Evolutionary conservation across 1,140 invertebrate species (phyloP), one percentile per base, ranked within the genome.

Genomic region (Cardiocondyla obscurior): DNA sequence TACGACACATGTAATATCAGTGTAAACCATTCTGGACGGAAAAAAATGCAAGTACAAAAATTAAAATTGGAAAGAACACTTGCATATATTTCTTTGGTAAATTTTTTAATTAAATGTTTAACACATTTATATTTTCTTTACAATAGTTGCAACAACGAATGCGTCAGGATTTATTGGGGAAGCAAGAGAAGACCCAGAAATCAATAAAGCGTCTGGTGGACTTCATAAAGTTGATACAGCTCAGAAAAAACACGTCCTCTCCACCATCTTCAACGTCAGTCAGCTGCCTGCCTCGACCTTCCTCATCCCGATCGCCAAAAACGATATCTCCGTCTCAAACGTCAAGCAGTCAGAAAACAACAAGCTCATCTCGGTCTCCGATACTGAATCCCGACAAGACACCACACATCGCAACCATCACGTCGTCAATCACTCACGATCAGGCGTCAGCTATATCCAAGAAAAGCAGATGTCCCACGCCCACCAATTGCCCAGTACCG

Each of bases 181-280:
- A 94, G 28, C 92, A 94, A 89, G 93, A 94, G 88, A 93, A 90
- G 86, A 94, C 92, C 5, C 93, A 93, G 89, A 93, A 74, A 46
- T 94, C 93, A 44, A 94, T 94, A 90, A 94, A 93, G 19, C 92
- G 93, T 4, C 88, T 94, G 44, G 89, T 92, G 91, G 93, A 94
- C 70, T 94, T 94, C 84, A 93, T 94, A 90, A 94, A 91, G 58
- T 62, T 90, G 90, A 93, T 94, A 85, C 93, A 94, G 58, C 84
- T 84, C 42, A 89, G 58, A 88, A 85, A 72, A 84, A 83, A 44
- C 73, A 58, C 69, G 83, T 89, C 90, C 74, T 91, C 89, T 69
- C 90, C 70, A 65, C 82, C 12, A 85, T 84, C 86, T 67, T 91
- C 86, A 83, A 87, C 57, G 84, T 94, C 92, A 88, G 86, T 22